phyloP scores from a whole-genome alignment of 2,797 vertebrate genomes.

The Neosilurus mollespiculum region DNA sequence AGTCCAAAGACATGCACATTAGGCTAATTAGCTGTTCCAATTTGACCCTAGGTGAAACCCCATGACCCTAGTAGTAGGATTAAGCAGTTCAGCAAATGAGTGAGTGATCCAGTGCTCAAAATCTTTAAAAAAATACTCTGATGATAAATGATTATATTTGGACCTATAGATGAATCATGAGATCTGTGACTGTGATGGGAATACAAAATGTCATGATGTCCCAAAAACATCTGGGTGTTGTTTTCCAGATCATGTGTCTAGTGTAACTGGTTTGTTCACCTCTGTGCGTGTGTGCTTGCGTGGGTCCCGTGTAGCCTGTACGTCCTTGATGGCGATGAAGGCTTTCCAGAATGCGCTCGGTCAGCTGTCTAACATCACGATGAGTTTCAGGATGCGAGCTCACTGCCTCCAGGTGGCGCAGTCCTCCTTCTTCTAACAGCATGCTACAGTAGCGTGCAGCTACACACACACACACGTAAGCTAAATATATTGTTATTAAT shows the following conservation, averaged over 20 bases:
- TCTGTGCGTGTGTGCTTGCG: constrained; percentile 52
- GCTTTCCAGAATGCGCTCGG: constrained; percentile 89
- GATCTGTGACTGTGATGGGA: neutral
- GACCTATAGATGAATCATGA: neutral
- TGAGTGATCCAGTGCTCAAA: too few species aligned
- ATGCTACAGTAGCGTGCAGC: constrained; percentile 97
- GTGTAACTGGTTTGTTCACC: constrained; percentile 26
- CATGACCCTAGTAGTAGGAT: too few species aligned
- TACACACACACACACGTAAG: constrained; percentile 26
- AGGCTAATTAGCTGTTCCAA: too few species aligned
- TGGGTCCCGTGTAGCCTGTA: constrained; percentile 78
- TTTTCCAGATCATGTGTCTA: neutral
- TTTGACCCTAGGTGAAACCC: too few species aligned
- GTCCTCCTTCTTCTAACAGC: constrained; percentile 94
- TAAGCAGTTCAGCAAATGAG: too few species aligned
- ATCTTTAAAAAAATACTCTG: neutral
- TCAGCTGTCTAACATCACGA: constrained; percentile 83
- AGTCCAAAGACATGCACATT: too few species aligned
- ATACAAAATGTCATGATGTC: neutral
- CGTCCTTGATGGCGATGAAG: constrained; percentile 88
- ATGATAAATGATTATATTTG: neutral
- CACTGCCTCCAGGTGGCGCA: constrained; percentile 88
- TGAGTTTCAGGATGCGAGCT: constrained; percentile 88
- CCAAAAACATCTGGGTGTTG: neutral
- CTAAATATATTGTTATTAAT: neutral